Evolutionary conservation across 2,888 invertebrate genomes (phyloP).

Genomic region (Drosophila koepferae): DNA sequence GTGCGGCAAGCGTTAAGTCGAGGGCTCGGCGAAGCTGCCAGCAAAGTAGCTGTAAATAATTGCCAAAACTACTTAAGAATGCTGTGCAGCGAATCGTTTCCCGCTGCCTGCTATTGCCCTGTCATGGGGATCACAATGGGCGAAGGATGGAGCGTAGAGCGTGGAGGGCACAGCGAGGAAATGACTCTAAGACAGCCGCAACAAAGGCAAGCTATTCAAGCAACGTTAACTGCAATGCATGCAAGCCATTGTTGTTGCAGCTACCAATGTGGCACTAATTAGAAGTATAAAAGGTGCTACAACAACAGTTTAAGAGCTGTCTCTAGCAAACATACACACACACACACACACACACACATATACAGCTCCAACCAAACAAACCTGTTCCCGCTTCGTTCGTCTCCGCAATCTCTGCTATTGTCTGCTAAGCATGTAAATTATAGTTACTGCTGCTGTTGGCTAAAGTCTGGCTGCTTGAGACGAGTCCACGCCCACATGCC

Average conservation of each 20-base stretch:
- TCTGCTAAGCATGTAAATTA: constrained; percentile 72
- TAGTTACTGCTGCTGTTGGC: constrained; percentile 43
- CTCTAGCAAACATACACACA: constrained; percentile 9
- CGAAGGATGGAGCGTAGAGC: not conserved
- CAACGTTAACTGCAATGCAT: constrained; percentile 65
- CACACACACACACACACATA: no score
- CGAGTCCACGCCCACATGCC: constrained; percentile 32
- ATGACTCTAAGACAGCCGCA: constrained; percentile 51
- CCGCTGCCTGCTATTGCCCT: constrained; percentile 15
- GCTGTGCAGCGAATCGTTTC: constrained; percentile 70
- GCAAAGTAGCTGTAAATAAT: constrained; percentile 80
- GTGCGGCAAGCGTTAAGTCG: constrained; percentile 71
- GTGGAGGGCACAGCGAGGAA: not conserved
- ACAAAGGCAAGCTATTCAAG: constrained; percentile 60
- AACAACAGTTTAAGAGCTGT: constrained; percentile 62
- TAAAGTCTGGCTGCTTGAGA: constrained; percentile 58
- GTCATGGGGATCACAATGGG: not conserved
- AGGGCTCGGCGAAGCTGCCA: constrained; percentile 19
- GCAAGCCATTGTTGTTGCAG: constrained; percentile 49
- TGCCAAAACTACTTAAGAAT: constrained; percentile 82
- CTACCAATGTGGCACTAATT: constrained; percentile 76
- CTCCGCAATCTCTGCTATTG: constrained; percentile 47
- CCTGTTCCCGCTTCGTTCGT: not conserved
- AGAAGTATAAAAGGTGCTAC: constrained; percentile 80
- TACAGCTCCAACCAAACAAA: not conserved